Conservation (phyloP, 2,113 vertebrate genomes). For the Tichodroma muraria region DNA sequence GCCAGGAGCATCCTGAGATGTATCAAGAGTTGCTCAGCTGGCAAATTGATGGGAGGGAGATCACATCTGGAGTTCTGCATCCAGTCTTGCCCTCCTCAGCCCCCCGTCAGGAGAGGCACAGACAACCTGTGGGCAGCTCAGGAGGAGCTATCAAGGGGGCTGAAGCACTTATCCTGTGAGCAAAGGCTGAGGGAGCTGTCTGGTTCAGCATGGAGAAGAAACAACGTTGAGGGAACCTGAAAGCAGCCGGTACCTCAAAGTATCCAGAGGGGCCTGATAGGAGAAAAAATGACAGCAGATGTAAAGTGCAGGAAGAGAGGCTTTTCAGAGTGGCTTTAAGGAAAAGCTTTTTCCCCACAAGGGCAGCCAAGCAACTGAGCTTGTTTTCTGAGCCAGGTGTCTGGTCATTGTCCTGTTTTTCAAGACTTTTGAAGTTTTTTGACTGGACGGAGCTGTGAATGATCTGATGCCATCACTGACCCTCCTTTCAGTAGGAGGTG, state of each 20-base stretch:
- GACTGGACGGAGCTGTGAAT: not conserved
- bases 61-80: not conserved
- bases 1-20: not conserved
- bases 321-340: not conserved
- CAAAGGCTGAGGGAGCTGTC: not conserved
- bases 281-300: not conserved
- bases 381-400: not conserved
- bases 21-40: not conserved
- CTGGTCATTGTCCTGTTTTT: not conserved
- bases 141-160: not conserved
- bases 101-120: not conserved
- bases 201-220: not conserved
- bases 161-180: not conserved
- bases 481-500: not conserved
- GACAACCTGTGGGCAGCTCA: not conserved
- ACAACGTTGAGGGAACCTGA: not conserved
- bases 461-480: not conserved
- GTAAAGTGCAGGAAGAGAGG: not conserved
- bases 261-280: not conserved
- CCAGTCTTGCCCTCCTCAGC: not conserved
- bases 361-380: not conserved
- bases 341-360: not conserved
- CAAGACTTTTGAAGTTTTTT: too few species aligned
- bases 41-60: not conserved
- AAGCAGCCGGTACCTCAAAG: not conserved